These are phyloP conservation scores for Meta bourneti DNA, from an alignment of 2,888 invertebrate species.

Conservation along the genomic window DNA sequence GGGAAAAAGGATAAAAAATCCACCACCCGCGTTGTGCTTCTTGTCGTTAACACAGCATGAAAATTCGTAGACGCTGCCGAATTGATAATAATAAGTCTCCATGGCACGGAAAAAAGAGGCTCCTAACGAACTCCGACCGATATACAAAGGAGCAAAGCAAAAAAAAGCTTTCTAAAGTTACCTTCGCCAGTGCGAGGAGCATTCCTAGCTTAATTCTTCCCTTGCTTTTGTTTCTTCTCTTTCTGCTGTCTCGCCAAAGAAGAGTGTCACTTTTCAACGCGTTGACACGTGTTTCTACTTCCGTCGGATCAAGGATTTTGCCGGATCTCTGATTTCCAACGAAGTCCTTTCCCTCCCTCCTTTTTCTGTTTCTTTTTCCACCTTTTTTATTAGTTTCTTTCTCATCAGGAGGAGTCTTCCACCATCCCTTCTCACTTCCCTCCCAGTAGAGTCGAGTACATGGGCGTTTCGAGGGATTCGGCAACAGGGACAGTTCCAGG, in stretches of 20 bases:
- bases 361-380: neutral
- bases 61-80: neutral
- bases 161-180: conserved; percentile 8
- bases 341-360: conserved; percentile 6
- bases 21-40: neutral
- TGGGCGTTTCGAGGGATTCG: neutral
- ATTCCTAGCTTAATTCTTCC: conserved; percentile 1
- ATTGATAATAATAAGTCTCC: conserved; percentile 42
- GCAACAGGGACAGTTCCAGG: neutral
- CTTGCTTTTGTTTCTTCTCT: neutral
- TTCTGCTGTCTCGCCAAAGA: neutral
- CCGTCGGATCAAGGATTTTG: conserved; percentile 39
- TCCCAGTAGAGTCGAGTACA: neutral
- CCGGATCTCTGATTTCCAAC: conserved; percentile 35
- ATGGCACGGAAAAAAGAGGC: conserved; percentile 14
- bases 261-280: conserved; percentile 62
- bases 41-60: conserved; percentile 32
- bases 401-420: neutral
- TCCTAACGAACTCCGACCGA: no score
- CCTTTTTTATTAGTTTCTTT: neutral
- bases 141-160: neutral
- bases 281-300: conserved; percentile 70
- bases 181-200: conserved; percentile 19
- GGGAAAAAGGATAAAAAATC: neutral
- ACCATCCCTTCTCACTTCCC: neutral